These are phyloP conservation scores for Pocillopora grandis DNA, from an alignment of 92 coral and sea anemone species.

Conservation along the genomic window DNA sequence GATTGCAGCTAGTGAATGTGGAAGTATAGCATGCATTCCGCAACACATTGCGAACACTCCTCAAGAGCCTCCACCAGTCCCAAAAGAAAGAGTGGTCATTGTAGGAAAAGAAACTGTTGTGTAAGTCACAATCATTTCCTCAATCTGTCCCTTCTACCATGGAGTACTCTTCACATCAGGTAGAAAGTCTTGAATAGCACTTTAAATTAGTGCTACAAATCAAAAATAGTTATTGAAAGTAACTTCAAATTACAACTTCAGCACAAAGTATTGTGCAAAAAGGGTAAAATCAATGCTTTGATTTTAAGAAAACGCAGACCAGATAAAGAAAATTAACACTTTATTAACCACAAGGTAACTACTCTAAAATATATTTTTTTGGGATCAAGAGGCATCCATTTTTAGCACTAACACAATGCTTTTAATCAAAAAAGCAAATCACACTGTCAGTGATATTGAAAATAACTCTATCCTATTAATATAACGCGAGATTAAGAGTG, in stretches of 20 bases:
- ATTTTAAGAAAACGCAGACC: background rate
- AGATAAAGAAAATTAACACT: background rate
- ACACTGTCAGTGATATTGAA: too few species aligned
- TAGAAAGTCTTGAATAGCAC: background rate
- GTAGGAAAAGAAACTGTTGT: conserved; percentile 66
- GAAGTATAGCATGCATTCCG: conserved; percentile 89
- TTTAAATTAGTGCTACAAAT: background rate
- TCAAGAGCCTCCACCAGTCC: conserved; percentile 24
- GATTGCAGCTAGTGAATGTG: conserved; percentile 83
- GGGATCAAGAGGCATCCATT: too few species aligned
- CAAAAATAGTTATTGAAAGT: background rate
- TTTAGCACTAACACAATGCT: too few species aligned
- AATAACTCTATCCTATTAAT: too few species aligned
- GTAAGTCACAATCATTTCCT: background rate
- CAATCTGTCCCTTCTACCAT: background rate
- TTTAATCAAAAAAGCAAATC: too few species aligned
- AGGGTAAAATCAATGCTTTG: background rate
- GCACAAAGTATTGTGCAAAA: background rate
- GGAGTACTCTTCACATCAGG: background rate
- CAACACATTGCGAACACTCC: conserved; percentile 70
- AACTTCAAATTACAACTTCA: background rate
- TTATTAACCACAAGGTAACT: too few species aligned
- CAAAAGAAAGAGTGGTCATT: conserved; percentile 19
- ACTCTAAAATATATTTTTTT: too few species aligned
- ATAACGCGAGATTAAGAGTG: too few species aligned